A percentile compares a stretch with the other conserved stretches of the same genome.
These are phyloP conservation scores for Ectropis crepuscularia DNA, from an alignment of 2,888 invertebrate genomes.

Conservation along the genomic window DNA sequence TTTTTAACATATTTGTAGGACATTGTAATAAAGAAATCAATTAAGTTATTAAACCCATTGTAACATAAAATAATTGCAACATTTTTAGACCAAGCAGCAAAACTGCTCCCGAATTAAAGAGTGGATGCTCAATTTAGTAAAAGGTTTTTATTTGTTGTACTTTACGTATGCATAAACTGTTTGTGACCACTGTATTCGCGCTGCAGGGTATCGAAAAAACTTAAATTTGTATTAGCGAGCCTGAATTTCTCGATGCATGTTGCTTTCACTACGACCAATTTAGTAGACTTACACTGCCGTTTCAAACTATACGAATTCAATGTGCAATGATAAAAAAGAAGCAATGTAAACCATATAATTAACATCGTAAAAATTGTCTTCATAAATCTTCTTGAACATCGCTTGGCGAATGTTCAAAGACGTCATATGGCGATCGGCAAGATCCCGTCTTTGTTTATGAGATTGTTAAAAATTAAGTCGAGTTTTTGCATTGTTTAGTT, in stretches of 20 bases:
- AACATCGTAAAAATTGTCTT: constrained; percentile 42
- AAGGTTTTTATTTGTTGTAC: constrained; percentile 54
- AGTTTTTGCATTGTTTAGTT: constrained; percentile 64
- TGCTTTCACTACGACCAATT: constrained; percentile 58
- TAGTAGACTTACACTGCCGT: constrained; percentile 61
- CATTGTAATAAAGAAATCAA: too few species aligned
- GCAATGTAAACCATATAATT: constrained; percentile 53
- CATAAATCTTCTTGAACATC: constrained; percentile 67
- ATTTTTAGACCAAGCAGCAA: too few species aligned
- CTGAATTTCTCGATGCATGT: constrained; percentile 60
- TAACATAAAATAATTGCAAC: too few species aligned
- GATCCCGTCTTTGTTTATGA: constrained; percentile 76
- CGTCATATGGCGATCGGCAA: constrained; percentile 77
- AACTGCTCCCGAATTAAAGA: too few species aligned
- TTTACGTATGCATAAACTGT: constrained; percentile 51
- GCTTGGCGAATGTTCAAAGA: constrained; percentile 63
- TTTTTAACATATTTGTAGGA: too few species aligned
- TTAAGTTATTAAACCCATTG: too few species aligned
- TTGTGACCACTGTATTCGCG: constrained; percentile 57
- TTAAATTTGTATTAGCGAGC: constrained; percentile 64
- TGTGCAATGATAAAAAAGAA: constrained; percentile 24
- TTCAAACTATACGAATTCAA: constrained; percentile 32
- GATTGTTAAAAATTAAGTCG: constrained; percentile 63
- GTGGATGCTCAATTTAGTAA: constrained; percentile 40
- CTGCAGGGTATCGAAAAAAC: constrained; percentile 67